Evolutionary conservation across 1,140 invertebrate species (phyloP).

Genomic region (Schmidtea mediterranea): DNA sequence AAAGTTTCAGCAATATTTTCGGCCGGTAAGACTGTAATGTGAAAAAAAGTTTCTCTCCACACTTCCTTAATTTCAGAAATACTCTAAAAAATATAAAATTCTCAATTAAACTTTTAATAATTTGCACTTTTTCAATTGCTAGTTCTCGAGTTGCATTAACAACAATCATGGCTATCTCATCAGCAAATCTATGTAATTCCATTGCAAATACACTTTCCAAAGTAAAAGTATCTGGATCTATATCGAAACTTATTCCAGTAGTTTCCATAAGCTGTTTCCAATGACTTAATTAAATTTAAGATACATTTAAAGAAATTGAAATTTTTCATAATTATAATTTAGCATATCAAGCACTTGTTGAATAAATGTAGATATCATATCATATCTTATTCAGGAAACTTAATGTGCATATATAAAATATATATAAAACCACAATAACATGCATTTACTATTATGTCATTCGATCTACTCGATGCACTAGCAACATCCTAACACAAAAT

Average conservation of each 20-base stretch:
- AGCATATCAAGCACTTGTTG: too few species aligned
- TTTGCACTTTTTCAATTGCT: conserved; percentile 41
- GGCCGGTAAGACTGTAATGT: conserved; percentile 29
- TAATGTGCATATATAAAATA: too few species aligned
- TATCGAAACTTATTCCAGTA: conserved; percentile 52
- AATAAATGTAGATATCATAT: too few species aligned
- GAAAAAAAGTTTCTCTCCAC: conserved; percentile 46
- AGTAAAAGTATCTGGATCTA: conserved; percentile 53
- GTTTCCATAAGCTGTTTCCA: conserved; percentile 42
- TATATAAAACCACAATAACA: too few species aligned
- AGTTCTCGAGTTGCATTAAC: conserved; percentile 59
- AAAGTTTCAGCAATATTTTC: conserved; percentile 34
- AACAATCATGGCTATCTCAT: conserved; percentile 49
- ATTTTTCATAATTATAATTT: too few species aligned
- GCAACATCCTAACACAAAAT: too few species aligned
- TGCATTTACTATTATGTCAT: too few species aligned
- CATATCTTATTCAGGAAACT: too few species aligned
- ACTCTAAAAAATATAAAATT: conserved; percentile 23
- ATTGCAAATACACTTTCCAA: conserved; percentile 65
- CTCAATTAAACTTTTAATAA: not conserved
- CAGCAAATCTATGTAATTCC: conserved; percentile 53
- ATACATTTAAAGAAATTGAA: too few species aligned
- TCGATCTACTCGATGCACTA: too few species aligned
- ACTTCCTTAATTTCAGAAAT: conserved; percentile 41
- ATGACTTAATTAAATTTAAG: conserved; percentile 34